Percentiles rank a stretch among this genome's conserved stretches.
These are phyloP conservation scores for Geodia barretti DNA, from an alignment of 37 sponge, comb jelly and placozoan genomes.

Conservation along the genomic window DNA sequence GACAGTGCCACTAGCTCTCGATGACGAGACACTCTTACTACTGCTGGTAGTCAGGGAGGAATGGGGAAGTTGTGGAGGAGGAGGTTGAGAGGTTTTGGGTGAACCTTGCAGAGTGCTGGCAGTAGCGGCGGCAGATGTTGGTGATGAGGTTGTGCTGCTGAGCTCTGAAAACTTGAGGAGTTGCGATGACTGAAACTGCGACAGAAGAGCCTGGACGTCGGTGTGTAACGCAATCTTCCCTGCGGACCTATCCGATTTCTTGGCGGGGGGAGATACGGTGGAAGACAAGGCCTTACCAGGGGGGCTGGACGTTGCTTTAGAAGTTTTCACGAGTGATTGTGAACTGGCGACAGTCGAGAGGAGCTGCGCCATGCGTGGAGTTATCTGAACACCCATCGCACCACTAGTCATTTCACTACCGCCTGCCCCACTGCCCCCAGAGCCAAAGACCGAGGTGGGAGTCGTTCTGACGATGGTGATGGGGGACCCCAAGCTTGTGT, in stretches of 20 bases:
- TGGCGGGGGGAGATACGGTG: background rate
- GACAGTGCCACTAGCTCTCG: background rate
- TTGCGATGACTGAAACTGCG: background rate
- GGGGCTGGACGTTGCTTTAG: background rate
- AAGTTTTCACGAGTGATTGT: background rate
- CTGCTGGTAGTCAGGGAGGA: too few species aligned
- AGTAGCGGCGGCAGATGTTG: background rate
- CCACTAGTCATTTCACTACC: background rate
- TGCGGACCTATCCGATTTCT: background rate
- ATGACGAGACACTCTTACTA: background rate
- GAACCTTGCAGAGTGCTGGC: too few species aligned
- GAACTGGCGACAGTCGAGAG: background rate
- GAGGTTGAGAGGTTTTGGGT: background rate
- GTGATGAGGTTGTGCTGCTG: background rate
- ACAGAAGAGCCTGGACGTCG: background rate
- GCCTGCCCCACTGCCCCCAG: background rate
- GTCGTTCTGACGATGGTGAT: background rate
- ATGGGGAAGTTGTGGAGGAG: too few species aligned
- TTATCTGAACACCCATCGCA: background rate
- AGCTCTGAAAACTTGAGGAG: background rate
- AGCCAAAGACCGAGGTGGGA: background rate
- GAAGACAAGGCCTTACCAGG: background rate
- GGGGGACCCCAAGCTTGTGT: background rate
- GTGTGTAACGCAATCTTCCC: background rate
- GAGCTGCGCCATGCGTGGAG: background rate